Percentiles rank a stretch among this genome's conserved stretches.
These are phyloP conservation scores for Cactoblastis cactorum DNA, from an alignment of 2,888 invertebrate species.

Conservation along the genomic window DNA sequence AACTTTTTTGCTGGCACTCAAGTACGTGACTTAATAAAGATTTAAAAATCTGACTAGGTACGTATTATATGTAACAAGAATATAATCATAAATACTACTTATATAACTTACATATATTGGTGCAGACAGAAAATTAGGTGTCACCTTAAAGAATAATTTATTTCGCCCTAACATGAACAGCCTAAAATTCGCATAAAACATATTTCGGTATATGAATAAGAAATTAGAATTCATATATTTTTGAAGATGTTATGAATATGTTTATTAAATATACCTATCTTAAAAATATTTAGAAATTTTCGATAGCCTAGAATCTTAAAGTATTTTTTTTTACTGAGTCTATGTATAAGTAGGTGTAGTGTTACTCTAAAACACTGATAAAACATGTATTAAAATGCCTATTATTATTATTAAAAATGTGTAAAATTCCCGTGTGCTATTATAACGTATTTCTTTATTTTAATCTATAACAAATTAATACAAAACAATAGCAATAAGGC, in stretches of 20 bases:
- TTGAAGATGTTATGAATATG: no score
- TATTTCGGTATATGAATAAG: not conserved
- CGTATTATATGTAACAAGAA: not conserved
- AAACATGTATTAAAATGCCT: no score
- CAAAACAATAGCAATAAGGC: not conserved
- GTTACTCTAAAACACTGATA: no score
- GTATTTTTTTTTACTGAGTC: no score
- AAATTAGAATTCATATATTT: not conserved
- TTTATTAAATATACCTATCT: no score
- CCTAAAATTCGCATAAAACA: not conserved
- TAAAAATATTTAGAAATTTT: no score
- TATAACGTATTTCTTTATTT: no score
- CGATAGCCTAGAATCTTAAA: no score
- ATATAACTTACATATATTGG: not conserved
- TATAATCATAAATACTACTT: not conserved
- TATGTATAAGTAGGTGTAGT: no score
- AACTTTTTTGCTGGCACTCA: no score
- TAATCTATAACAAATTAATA: not conserved
- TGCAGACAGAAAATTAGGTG: conserved; percentile 3
- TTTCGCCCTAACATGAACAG: not conserved
- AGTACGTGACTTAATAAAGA: not conserved
- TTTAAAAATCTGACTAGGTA: not conserved
- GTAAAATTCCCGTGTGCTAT: no score
- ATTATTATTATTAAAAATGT: no score
- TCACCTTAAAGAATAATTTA: not conserved